phyloP scores from a whole-genome alignment of 2,888 invertebrate genomes.

The Patella pellucida region DNA sequence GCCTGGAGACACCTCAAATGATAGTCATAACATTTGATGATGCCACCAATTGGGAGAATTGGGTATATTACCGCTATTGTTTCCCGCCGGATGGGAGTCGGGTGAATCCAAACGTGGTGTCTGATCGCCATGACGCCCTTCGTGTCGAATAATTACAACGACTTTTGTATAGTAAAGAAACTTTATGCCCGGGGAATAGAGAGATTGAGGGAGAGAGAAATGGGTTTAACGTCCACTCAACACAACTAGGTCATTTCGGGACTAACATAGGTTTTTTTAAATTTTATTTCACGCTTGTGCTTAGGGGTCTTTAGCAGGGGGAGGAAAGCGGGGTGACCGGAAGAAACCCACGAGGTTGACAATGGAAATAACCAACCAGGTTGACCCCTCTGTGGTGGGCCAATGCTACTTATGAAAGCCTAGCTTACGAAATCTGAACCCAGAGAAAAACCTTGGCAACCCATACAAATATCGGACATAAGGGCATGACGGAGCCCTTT shows the following conservation, averaged over 20 bases:
- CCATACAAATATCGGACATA: conserved; percentile 70
- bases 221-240: too few relatives aligned
- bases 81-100: conserved; percentile 50
- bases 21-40: conserved; percentile 63
- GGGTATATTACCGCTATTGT: conserved; percentile 36
- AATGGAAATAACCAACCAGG: conserved; percentile 55
- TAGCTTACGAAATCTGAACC: conserved; percentile 49
- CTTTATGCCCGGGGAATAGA: conserved; percentile 54
- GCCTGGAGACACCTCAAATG: conserved; percentile 62
- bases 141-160: conserved; percentile 99
- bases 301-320: too few relatives aligned
- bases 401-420: conserved; percentile 68
- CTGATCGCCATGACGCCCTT: conserved; percentile 93
- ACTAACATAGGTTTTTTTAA: too few relatives aligned
- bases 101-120: conserved; percentile 78
- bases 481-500: conserved; percentile 61
- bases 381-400: conserved; percentile 78
- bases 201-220: too few relatives aligned
- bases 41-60: conserved; percentile 53
- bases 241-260: too few relatives aligned
- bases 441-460: conserved; percentile 55
- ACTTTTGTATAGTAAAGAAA: conserved; percentile 85
- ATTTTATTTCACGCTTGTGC: too few relatives aligned
- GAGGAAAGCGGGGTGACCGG: too few relatives aligned
- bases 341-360: too few relatives aligned